A percentile compares a stretch with the other conserved stretches of the same genome.
These are phyloP conservation scores for Leptopilina clavipes DNA, from an alignment of 1,140 invertebrate genomes.

Conservation along the genomic window DNA sequence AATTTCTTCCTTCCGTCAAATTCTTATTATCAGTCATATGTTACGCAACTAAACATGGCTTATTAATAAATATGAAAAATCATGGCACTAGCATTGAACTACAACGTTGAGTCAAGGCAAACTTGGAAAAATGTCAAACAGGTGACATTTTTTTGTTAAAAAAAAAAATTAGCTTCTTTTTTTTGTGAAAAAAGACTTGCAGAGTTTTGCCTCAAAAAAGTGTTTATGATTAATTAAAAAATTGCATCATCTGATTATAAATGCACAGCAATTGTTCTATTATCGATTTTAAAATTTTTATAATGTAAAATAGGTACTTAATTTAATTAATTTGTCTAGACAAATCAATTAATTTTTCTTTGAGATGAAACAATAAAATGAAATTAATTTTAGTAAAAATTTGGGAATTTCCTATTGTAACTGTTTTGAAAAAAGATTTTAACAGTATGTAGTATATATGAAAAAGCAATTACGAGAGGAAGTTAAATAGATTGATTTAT, in stretches of 20 bases:
- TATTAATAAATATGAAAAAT: conserved; percentile 63
- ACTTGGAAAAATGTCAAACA: conserved; percentile 42
- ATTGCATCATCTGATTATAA: not conserved
- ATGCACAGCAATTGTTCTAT: not conserved
- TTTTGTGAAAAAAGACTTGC: not conserved
- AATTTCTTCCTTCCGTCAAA: conserved; percentile 48
- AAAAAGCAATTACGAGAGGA: conserved; percentile 13
- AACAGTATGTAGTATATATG: no score
- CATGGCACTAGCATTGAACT: conserved; percentile 61
- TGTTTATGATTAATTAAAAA: not conserved
- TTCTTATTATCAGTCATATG: conserved; percentile 50
- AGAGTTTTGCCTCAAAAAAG: not conserved
- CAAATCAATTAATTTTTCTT: not conserved
- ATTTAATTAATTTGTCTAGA: not conserved
- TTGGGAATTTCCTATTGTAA: no score
- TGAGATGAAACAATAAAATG: no score
- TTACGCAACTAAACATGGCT: conserved; percentile 54
- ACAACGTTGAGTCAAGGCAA: conserved; percentile 62
- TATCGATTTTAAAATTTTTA: not conserved
- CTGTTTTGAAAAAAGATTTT: no score
- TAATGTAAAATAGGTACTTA: no score
- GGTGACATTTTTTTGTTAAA: conserved; percentile 40
- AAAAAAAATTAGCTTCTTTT: conserved; percentile 33
- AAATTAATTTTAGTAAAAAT: no score
- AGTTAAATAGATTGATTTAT: conserved; percentile 1